These are phyloP conservation scores for Paraescarpia echinospica DNA, from an alignment of 1,140 invertebrate genomes.

Conservation along the genomic window DNA sequence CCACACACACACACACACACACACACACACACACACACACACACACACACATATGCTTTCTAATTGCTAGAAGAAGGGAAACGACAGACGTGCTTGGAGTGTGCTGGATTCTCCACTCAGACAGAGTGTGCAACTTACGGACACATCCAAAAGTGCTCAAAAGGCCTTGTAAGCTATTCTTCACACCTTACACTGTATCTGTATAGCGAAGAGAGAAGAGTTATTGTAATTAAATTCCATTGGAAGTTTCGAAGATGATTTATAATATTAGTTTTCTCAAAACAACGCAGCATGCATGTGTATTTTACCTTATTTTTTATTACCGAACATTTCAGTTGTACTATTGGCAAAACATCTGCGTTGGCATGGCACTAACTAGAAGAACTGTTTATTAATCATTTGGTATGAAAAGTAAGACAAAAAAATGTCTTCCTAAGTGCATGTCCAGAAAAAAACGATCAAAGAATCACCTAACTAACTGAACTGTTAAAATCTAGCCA, in stretches of 20 bases:
- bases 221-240: background rate
- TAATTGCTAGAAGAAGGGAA: background rate
- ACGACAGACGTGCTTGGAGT: background rate
- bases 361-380: background rate
- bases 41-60: background rate
- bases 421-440: too few relatives aligned
- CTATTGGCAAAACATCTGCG: background rate
- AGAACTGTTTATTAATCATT: background rate
- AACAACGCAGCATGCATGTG: background rate
- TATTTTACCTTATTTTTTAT: background rate
- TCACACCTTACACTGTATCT: background rate
- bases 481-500: background rate
- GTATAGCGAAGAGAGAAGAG: background rate
- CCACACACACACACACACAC: too few relatives aligned
- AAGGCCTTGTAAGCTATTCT: background rate
- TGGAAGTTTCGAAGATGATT: background rate
- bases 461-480: background rate
- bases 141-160: background rate
- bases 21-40: too few relatives aligned
- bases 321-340: background rate
- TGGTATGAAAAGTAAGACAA: too few relatives aligned
- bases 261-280: background rate
- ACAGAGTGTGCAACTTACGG: background rate
- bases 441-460: background rate
- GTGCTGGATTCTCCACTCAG: background rate